Evolutionary conservation across 2,797 vertebrate genomes (phyloP), one percentile per base, ranked within the genome.

Genomic region (Ceryle rudis): DNA sequence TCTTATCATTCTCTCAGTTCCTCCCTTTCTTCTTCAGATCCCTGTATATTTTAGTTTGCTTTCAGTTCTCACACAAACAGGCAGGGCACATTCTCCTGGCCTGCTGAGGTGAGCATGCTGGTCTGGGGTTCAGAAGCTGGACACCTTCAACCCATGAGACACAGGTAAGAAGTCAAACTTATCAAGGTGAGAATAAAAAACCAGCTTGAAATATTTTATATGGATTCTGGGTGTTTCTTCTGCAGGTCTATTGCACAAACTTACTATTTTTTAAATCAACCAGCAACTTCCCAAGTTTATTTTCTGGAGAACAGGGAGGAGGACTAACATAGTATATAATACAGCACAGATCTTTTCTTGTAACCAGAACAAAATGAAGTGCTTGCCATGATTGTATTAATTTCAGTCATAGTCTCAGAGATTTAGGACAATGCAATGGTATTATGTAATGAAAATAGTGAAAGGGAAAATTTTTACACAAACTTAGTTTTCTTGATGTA

Each of bases 141-240:
- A 54, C 29, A 31, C 6, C 10, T 66, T 85, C 35, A 7, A 31
- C n/a, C 9, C 29, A 44, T 54, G 17, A 78, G 11, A 28, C 20
- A 25, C 0, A 0, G 22, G 6, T 12, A 57, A 39, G 6, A 79
- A 29, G 5, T 6, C 0, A 0, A 69, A 42, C 6, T 42, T 55
- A 28, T 52, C 18, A 51, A 54, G 8, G 10, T 37, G 9, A 79
- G 67, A 72, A 46, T 1, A 74, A 89, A 67, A 67, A 39, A 39
- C 39, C 5, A 3, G 23, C 14, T 52, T 4, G 0, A 66, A 77
- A 78, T 26, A 31, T 6, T 72, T 74, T 52, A 12, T 26, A 13
- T 13, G 13, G 10, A 7, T 83, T 70, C 61, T 23, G 19, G 20
- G 21, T 22, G 1, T n/a, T 64, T 90, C 4, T 72, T 75, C 31